phyloP scores from a whole-genome alignment of 1,140 invertebrate genomes.

The Homalodisca vitripennis region DNA sequence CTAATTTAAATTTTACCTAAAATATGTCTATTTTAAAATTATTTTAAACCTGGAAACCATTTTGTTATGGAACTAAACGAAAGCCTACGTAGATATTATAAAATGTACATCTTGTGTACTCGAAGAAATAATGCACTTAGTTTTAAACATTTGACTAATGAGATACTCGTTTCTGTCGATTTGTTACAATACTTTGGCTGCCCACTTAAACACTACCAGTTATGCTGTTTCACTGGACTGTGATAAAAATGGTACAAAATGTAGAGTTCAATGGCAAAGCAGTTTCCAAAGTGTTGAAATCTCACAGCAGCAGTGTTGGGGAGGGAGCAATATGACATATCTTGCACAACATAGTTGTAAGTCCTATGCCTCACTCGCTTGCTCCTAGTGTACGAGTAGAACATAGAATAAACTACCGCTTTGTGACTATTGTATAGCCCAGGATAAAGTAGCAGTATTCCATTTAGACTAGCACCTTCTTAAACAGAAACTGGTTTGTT shows the following conservation, averaged over 20 bases:
- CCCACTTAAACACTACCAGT: too few relatives aligned
- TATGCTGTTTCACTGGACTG: too few relatives aligned
- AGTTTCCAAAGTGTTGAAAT: constrained; percentile 13
- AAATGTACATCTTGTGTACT: too few relatives aligned
- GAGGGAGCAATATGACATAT: constrained; percentile 30
- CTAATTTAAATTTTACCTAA: too few relatives aligned
- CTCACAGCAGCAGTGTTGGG: constrained; percentile 11
- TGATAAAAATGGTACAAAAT: constrained; percentile 6
- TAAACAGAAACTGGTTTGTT: neutral
- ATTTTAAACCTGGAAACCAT: too few relatives aligned
- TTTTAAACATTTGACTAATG: too few relatives aligned
- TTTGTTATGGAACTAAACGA: too few relatives aligned
- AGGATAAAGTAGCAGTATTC: constrained; percentile 18
- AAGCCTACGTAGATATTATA: too few relatives aligned
- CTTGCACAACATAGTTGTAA: constrained; percentile 27
- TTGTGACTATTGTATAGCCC: neutral
- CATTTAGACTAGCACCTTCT: neutral
- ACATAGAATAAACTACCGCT: neutral
- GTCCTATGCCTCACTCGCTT: constrained; percentile 5
- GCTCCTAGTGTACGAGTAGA: constrained; percentile 12
- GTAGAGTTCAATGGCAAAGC: neutral
- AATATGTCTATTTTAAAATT: too few relatives aligned
- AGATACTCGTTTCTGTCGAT: too few relatives aligned
- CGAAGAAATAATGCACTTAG: too few relatives aligned
- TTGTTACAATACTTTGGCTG: too few relatives aligned